Conservation (phyloP, 2,888 invertebrate genomes). For the Nipponacmea schrenckii region DNA sequence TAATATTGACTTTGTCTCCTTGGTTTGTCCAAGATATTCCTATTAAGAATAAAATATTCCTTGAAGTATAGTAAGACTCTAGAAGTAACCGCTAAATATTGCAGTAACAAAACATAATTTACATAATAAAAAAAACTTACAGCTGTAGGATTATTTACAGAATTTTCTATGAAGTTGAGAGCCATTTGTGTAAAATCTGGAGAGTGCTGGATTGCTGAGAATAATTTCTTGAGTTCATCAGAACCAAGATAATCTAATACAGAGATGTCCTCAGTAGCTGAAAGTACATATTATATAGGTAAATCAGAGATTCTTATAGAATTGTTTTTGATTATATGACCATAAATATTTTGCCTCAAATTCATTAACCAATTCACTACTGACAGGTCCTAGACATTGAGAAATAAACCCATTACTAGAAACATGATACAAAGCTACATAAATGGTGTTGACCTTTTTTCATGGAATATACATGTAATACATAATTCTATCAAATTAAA, state of each 20-base stretch:
- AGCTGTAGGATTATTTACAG: constrained; percentile 33
- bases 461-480: too few species aligned
- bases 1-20: too few species aligned
- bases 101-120: too few species aligned
- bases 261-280: constrained; percentile 24
- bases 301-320: too few species aligned
- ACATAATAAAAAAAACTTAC: constrained; percentile 23
- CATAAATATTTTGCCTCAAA: background rate
- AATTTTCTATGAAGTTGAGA: constrained; percentile 32
- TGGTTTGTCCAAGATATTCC: too few species aligned
- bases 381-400: background rate
- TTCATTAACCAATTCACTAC: background rate
- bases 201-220: constrained; percentile 31
- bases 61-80: too few species aligned
- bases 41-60: too few species aligned
- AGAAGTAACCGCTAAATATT: too few species aligned
- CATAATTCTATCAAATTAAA: too few species aligned
- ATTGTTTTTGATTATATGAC: background rate
- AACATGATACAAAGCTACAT: too few species aligned
- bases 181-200: constrained; percentile 43
- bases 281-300: background rate
- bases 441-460: too few species aligned
- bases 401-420: too few species aligned
- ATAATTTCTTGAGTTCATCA: constrained; percentile 31
- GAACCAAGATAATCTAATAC: constrained; percentile 34